Conservation (phyloP, 2,797 vertebrate species). For the Sciaenops ocellatus region DNA sequence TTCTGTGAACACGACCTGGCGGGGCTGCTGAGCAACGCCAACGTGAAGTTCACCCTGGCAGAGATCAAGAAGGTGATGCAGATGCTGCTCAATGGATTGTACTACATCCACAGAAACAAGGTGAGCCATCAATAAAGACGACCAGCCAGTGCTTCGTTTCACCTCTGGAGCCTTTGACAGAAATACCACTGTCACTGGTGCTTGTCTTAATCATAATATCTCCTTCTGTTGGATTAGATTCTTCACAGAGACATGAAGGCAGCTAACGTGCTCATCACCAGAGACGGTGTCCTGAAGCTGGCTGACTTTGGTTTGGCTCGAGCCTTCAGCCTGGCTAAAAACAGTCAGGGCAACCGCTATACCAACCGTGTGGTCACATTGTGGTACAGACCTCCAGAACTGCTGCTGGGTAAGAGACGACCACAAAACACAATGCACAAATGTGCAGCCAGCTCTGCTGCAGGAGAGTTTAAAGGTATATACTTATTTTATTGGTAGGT, state of each 20-base stretch:
- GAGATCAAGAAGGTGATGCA: conserved; percentile 99
- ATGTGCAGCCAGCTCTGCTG: neutral
- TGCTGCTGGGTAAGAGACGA: conserved; percentile 90
- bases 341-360: conserved; percentile 98
- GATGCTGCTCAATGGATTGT: conserved; percentile 97
- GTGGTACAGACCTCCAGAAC: conserved; percentile 97
- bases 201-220: neutral
- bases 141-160: neutral
- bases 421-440: neutral
- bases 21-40: conserved; percentile 95
- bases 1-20: conserved; percentile 99
- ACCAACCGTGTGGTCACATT: conserved; percentile 98
- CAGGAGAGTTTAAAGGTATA: no score
- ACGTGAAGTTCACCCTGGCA: conserved; percentile 96
- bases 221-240: conserved; percentile 84
- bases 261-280: conserved; percentile 96
- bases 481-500: conserved; percentile 76
- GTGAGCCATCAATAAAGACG: conserved; percentile 68
- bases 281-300: conserved; percentile 96
- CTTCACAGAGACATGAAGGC: conserved; percentile 99
- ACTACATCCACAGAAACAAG: conserved; percentile 99
- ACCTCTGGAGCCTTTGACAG: neutral
- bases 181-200: neutral
- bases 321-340: conserved; percentile 97
- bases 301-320: conserved; percentile 97